Conservation (phyloP, 2,888 invertebrate genomes). For the Machimus rusticus region DNA sequence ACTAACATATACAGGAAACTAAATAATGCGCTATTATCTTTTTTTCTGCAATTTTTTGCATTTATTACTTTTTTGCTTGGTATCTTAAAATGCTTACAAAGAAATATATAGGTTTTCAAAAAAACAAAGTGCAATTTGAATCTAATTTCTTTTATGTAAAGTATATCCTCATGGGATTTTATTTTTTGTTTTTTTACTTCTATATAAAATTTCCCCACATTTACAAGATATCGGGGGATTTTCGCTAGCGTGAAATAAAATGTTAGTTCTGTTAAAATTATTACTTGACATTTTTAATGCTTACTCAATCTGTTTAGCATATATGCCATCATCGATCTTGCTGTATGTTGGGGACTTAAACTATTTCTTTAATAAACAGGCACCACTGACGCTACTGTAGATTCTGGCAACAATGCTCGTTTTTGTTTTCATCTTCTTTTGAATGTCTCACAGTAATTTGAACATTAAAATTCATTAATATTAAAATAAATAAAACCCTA, state of each 20-base stretch:
- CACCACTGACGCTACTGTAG: background rate
- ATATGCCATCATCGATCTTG: background rate
- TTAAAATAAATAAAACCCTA: background rate
- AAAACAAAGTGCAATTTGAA: constrained; percentile 14
- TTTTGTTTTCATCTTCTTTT: background rate
- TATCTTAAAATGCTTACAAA: constrained; percentile 8
- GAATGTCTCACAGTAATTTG: background rate
- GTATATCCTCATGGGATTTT: background rate
- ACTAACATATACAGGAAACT: constrained; percentile 18
- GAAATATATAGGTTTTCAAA: background rate
- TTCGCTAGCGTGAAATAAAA: constrained; percentile 2
- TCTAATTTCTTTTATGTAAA: background rate
- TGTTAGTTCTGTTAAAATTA: background rate
- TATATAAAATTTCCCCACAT: background rate
- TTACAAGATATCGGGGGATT: background rate
- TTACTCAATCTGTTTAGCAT: background rate
- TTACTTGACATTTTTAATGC: background rate
- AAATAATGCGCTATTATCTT: constrained; percentile 13
- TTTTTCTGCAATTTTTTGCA: background rate
- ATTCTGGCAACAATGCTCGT: background rate
- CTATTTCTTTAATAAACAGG: background rate
- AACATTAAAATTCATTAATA: background rate
- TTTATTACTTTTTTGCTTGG: background rate
- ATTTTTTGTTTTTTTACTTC: background rate
- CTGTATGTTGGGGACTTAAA: background rate